Base-by-base conservation (phyloP, 2,888 invertebrate species). In the Eumerus sabulonum region DNA sequence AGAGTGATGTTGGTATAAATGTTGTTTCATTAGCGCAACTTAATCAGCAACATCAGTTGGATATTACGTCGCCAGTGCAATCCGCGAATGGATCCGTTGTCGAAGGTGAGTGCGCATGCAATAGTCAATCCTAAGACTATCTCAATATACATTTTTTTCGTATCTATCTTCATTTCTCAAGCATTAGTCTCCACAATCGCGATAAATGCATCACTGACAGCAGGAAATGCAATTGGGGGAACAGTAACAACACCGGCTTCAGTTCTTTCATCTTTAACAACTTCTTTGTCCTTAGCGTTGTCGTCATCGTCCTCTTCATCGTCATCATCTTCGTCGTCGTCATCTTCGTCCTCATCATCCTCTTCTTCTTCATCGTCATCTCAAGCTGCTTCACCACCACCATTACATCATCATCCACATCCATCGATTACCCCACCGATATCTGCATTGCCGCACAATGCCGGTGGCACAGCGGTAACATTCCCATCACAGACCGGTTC, bases 271-370 rank as follows among this genome's bases (percentile, higher is more conserved):
- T 73, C 79, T 36, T 42, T 74, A 38, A 73, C 79, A 44, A 54
- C 68, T 54, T 79, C 79, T 45, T 60, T 74, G 19, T 79, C 79
- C 9, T 35, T 74, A 50, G 68, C 74, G 53, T 70, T 74, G 45
- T 63, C 79, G 27, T 79, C 73, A 12, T 79, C 79, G 12, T 79
- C 79, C n/a, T 73, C 79, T 17, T 79, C 79, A 40, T 79, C 79
- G 9, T 79, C 79, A 2, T 72, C 77, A n/a, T 77, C 77, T 1
- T 73, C 77, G 9, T 77, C 77, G 4, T 79, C 77, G 7, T 77
- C 77, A 14, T 79, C 77, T 0, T 77, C 76, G 13, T 79, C 77
- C 1, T 77, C 76, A 16, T 71, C 71, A 2, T 70, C 70, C 2
- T 71, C 71, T 0, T 77, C 77, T 9, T 77, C 77, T n/a, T 72